A percentile compares a stretch with the other conserved stretches of the same genome.
These are phyloP conservation scores for Dunckerocampus dactyliophorus DNA, from an alignment of 2,113 vertebrate genomes.

Conservation along the genomic window DNA sequence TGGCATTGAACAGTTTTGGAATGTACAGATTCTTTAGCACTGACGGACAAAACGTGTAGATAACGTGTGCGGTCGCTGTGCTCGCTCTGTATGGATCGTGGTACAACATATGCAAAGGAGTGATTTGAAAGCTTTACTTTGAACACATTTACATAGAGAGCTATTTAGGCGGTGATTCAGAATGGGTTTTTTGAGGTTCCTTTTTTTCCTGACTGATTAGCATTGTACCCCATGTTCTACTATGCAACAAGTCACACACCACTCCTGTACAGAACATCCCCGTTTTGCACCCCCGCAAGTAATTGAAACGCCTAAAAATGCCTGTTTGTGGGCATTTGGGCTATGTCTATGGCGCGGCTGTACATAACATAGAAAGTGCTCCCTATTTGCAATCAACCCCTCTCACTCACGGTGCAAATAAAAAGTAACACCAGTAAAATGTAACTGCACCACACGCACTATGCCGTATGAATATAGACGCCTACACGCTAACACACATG, in stretches of 20 bases:
- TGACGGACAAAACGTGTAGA: slow-evolving; percentile 78
- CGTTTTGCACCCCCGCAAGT: slow-evolving; percentile 50
- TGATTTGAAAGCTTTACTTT: slow-evolving; percentile 99
- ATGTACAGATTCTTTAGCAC: slow-evolving; percentile 65
- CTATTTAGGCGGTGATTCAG: slow-evolving; percentile 75
- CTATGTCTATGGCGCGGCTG: no score
- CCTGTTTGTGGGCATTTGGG: no score
- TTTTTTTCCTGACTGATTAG: slow-evolving; percentile 57
- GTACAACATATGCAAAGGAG: slow-evolving; percentile 98
- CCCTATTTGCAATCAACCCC: no score
- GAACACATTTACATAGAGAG: slow-evolving; percentile 94
- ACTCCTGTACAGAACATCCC: slow-evolving; percentile 69
- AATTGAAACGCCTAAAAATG: no score
- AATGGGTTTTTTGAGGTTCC: slow-evolving; percentile 85
- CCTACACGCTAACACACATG: no score
- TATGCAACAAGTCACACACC: slow-evolving; percentile 94
- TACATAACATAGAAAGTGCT: no score
- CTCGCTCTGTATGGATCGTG: slow-evolving; percentile 79
- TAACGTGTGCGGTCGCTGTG: slow-evolving; percentile 80
- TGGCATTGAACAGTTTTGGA: slow-evolving; percentile 43
- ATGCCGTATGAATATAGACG: no score
- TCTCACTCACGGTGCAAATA: no score
- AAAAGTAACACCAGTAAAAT: no score
- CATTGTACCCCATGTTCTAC: slow-evolving; percentile 88
- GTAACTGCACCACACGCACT: no score